Conservation (phyloP, 53 echinoderm and acorn worm genomes). For the Temnopleurus reevesii region DNA sequence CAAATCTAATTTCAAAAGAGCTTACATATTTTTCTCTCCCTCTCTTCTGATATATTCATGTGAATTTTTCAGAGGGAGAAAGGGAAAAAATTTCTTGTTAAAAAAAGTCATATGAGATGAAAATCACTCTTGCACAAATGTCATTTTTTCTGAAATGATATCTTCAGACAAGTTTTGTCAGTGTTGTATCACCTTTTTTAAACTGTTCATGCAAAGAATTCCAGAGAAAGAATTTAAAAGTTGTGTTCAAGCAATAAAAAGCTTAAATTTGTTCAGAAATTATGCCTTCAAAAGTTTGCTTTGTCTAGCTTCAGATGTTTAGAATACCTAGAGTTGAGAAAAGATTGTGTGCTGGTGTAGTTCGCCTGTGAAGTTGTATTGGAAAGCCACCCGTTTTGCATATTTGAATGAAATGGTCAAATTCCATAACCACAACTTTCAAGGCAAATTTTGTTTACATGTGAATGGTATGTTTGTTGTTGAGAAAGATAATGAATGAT, state of each 20-base stretch:
- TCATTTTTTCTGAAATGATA: conserved; percentile 34
- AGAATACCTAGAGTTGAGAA: too few species aligned
- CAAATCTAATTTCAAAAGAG: conserved; percentile 21
- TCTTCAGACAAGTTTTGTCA: conserved; percentile 51
- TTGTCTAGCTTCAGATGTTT: neutral
- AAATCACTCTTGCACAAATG: conserved; percentile 45
- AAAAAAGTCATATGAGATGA: neutral
- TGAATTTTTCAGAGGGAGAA: conserved; percentile 2
- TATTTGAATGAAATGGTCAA: too few species aligned
- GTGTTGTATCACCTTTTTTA: conserved; percentile 63
- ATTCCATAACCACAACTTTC: too few species aligned
- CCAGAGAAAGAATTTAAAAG: conserved; percentile 47
- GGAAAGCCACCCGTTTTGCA: too few species aligned
- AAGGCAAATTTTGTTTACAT: too few species aligned
- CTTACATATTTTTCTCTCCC: conserved; percentile 6
- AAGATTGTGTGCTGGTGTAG: too few species aligned
- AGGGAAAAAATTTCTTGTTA: neutral
- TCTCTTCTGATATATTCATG: neutral
- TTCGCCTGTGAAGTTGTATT: too few species aligned
- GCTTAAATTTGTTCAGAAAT: conserved; percentile 63
- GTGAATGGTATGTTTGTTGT: too few species aligned
- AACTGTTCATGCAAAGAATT: conserved; percentile 58
- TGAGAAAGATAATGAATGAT: too few species aligned
- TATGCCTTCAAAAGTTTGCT: neutral
- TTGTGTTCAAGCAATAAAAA: conserved; percentile 64